Evolutionary conservation across 1,140 invertebrate genomes (phyloP).

Genomic region (Steinernema feltiae): DNA sequence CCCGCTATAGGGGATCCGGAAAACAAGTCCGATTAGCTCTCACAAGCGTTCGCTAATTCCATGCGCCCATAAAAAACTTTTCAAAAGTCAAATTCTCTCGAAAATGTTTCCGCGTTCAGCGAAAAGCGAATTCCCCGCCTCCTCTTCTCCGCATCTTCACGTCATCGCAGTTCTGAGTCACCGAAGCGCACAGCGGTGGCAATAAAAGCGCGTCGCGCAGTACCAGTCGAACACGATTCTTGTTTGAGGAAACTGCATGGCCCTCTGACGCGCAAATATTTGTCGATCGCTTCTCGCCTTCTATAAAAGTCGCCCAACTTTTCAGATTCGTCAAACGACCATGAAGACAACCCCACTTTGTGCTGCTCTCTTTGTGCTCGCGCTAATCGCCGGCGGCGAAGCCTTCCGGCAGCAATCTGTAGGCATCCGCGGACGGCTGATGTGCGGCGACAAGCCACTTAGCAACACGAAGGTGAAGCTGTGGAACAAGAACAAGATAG

Average conservation of each 20-base stretch:
- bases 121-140: too few species aligned
- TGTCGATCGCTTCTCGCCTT: neutral
- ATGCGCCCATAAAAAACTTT: neutral
- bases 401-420: constrained; percentile 25
- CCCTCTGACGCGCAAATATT: constrained; percentile 9
- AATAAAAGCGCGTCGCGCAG: neutral
- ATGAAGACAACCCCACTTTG: neutral
- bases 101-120: too few species aligned
- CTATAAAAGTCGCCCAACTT: neutral
- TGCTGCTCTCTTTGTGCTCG: neutral
- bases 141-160: neutral
- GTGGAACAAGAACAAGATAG: constrained; percentile 44
- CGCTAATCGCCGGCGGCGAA: neutral
- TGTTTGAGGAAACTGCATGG: neutral
- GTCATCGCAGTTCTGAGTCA: neutral
- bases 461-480: constrained; percentile 35
- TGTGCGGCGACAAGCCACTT: constrained; percentile 16
- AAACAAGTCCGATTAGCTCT: neutral
- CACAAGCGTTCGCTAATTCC: neutral
- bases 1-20: too few species aligned
- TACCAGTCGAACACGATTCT: neutral
- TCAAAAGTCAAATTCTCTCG: too few species aligned
- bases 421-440: constrained; percentile 12
- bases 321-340: constrained; percentile 5
- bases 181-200: neutral